These are phyloP conservation scores for Gymnoscelis rufifasciata DNA, from an alignment of 2,888 invertebrate genomes.

Conservation along the genomic window DNA sequence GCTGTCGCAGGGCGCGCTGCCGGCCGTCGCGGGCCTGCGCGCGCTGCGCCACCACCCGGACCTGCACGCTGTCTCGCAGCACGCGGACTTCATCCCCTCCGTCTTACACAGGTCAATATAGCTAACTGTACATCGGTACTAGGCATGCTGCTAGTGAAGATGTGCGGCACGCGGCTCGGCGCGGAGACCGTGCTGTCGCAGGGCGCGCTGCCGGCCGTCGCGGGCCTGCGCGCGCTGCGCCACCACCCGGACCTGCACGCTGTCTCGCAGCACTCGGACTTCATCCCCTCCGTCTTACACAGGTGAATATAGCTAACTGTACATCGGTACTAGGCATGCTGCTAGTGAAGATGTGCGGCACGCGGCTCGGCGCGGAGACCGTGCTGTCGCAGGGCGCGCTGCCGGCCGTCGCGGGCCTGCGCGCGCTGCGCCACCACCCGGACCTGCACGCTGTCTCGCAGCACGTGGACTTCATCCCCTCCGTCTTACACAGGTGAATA, in stretches of 20 bases:
- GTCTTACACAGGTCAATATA: constrained; percentile 75
- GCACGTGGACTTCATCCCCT: constrained; percentile 55
- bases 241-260: constrained; percentile 84
- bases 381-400: constrained; percentile 87
- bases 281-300: constrained; percentile 53
- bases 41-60: constrained; percentile 88
- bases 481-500: constrained; percentile 73
- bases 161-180: constrained; percentile 83
- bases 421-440: constrained; percentile 85
- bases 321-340: too few relatives aligned
- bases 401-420: constrained; percentile 82
- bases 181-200: constrained; percentile 89
- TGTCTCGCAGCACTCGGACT: constrained; percentile 41
- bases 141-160: constrained; percentile 83
- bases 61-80: constrained; percentile 47
- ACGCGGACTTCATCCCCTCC: constrained; percentile 55
- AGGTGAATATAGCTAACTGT: too few relatives aligned
- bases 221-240: constrained; percentile 84
- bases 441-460: constrained; percentile 67
- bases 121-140: too few relatives aligned
- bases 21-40: constrained; percentile 82
- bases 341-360: constrained; percentile 83
- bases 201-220: constrained; percentile 82
- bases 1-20: constrained; percentile 86
- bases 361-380: constrained; percentile 86